Base-by-base conservation (phyloP, 2,888 invertebrate genomes). In the Gerris lacustris region DNA sequence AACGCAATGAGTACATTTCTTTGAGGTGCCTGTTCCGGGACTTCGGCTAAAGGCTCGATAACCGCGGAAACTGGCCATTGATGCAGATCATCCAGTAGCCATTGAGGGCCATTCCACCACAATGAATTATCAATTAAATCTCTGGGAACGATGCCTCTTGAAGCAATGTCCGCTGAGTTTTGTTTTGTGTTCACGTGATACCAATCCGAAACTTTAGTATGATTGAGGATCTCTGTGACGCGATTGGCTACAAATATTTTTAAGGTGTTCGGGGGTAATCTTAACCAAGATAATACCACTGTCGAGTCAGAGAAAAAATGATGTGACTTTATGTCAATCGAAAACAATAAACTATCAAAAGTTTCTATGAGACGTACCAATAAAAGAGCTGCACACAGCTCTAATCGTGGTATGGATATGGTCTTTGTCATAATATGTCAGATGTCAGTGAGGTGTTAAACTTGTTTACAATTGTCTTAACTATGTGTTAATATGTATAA, bases 81-180 rank as follows among this genome's bases (percentile, higher is more conserved):
- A n/a, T 44, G 7, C 15, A 55, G 15, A 17, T 47, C 7, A 5
- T 31, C 9, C 62, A 64, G n/a, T 9, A 76, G 70, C 75, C 76
- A 77, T 17, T 71, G 4, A 1, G 75, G 76, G 5, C 77, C 76
- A 6, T 71, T 64, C 76, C 75, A 76, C 75, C 76, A 76, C n/a
- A 77, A 68, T 0, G 55, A n/a, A 66, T 74, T 73, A 4, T 68
- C 45, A 9, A 70, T 5, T 0, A 76, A 69, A 63, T 76, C 76
- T 2, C 45, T n/a, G 0, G 74, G 72, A 2, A 71, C 17, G 1
- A 76, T 63, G 9, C 79, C 79, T 62, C 79, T 67, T 0, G 78
- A 79, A 1, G 77, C 73, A 11, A 76, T 75, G 70, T 79, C 78
- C 9, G 78, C 77, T 0, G 79, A 77, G 69, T 79, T 79, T 6